A percentile compares a stretch with the other conserved stretches of the same genome.
phyloP scores from a whole-genome alignment of 2,113 vertebrate genomes.

The Megaptera novaeangliae region DNA sequence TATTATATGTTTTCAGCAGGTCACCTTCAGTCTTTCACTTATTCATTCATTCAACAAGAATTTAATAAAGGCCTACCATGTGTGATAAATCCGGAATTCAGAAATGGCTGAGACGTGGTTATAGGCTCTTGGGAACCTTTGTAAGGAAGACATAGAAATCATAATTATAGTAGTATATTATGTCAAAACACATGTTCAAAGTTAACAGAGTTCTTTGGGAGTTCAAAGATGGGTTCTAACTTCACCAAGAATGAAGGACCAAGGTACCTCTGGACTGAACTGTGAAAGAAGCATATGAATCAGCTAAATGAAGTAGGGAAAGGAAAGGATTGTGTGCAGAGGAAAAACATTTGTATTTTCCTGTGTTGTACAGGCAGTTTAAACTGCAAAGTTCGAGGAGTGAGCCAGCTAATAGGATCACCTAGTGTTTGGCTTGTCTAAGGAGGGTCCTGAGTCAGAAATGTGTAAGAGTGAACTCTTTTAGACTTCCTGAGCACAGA shows the following conservation, averaged over 20 bases:
- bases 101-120: neutral
- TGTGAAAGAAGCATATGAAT: neutral
- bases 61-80: neutral
- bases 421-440: neutral
- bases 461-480: neutral
- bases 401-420: neutral
- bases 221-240: neutral
- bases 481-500: constrained; percentile 3
- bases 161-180: neutral
- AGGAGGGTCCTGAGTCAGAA: neutral
- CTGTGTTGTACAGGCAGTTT: neutral
- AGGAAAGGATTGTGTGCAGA: neutral
- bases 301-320: neutral
- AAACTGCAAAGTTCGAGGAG: neutral
- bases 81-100: neutral
- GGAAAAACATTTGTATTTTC: neutral
- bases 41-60: neutral
- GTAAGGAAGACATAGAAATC: neutral
- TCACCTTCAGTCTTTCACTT: neutral
- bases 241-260: neutral
- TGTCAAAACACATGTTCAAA: neutral
- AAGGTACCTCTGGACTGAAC: neutral
- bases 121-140: neutral
- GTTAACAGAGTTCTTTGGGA: constrained; percentile 1
- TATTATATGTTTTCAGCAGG: neutral